Base-by-base conservation (phyloP, 2,113 vertebrate species). In the Phaethon lepturus region DNA sequence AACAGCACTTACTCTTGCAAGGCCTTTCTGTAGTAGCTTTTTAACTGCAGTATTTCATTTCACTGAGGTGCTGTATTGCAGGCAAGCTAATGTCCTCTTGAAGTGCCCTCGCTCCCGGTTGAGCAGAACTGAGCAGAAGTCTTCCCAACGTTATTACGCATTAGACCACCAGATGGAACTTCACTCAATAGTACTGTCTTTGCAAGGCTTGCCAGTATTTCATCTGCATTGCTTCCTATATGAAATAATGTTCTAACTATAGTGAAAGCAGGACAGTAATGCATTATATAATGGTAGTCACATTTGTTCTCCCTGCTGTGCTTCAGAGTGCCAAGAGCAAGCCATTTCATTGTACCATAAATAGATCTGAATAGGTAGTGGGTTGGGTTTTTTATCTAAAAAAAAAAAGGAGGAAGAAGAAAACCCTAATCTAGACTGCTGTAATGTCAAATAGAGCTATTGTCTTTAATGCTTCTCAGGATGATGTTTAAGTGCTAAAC, bases 151-250 rank as follows among this genome's bases (percentile, higher is more conserved):
- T 58, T 72, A 8, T 89, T 53, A 22, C 23, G 29, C 45, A 2
- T 73, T 76, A 69, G 31, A 44, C 96, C 95, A 68, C 94, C 91
- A 97, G 96, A 55, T 95, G 97, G 97, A 95, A 95, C 95, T 78
- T 93, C 60, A 67, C 52, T 87, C 88, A 59, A 11, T 29, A 1
- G 7, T 76, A 75, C 2, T 2, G 72, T 60, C 40, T 69, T 49
- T 17, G 38, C 82, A 17, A 86, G 64, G 86, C 78, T 83, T 86
- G 67, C 50, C 72, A n/a, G 60, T 7, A 8, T 55, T 47, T 84
- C 80, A 71, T 92, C 86, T 71, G 68, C 88, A 28, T 72, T 74
- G 68, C 84, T 93, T 86, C 90, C 63, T 68, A 69, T 11, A 16
- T 69, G 89, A 74, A 96, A 86, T 83, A 86, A 79, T 83, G 66